Evolutionary conservation across 1,140 invertebrate species (phyloP).

Genomic region (Caenorhabditis brenneri): DNA sequence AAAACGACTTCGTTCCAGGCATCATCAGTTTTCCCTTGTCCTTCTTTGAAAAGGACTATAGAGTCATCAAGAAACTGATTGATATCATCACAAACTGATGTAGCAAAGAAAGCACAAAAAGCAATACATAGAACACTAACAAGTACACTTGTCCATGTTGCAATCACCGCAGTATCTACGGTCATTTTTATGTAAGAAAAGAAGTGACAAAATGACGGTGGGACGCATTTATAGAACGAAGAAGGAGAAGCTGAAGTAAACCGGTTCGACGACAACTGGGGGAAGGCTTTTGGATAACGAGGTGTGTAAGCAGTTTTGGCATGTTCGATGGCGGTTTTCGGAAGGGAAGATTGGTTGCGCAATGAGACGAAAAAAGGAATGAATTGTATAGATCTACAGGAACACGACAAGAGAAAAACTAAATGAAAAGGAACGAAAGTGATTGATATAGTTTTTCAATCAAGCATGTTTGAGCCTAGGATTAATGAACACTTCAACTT

Average conservation of each 20-base stretch:
- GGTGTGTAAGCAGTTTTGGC: constrained; percentile 36
- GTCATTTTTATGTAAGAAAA: not conserved
- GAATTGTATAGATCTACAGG: not conserved
- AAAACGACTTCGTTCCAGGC: constrained; percentile 46
- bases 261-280: not conserved
- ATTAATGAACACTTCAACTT: no score
- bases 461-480: no score
- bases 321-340: constrained; percentile 17
- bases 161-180: not conserved
- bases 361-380: not conserved
- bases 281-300: constrained; percentile 21
- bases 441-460: no score
- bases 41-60: not conserved
- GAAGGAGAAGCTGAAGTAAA: not conserved
- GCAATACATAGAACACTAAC: constrained; percentile 18
- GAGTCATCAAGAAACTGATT: constrained; percentile 42
- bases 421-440: no score
- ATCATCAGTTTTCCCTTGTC: constrained; percentile 44
- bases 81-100: constrained; percentile 40
- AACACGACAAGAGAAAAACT: not conserved
- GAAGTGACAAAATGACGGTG: not conserved
- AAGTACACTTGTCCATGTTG: constrained; percentile 13
- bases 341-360: not conserved
- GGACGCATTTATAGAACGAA: not conserved
- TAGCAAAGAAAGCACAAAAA: not conserved